phyloP scores from a whole-genome alignment of 2,888 invertebrate species.

The Neocrepidodera transversa region DNA sequence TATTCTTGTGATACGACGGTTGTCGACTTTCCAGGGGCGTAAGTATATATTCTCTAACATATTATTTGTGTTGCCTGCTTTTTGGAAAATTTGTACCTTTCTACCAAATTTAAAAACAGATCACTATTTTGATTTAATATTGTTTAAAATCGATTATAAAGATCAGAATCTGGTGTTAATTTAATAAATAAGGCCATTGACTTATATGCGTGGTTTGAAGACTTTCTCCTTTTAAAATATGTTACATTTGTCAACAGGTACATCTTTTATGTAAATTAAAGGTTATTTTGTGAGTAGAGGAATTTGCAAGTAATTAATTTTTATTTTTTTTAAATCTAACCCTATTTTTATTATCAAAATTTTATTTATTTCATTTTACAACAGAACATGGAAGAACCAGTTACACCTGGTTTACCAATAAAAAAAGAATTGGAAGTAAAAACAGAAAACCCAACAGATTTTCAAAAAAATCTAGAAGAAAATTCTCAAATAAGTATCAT shows the following conservation, averaged over 20 bases:
- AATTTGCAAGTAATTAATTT: too few relatives aligned
- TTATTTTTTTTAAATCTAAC: too few relatives aligned
- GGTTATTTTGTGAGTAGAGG: neutral
- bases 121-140: too few relatives aligned
- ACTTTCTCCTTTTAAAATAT: conserved; percentile 6
- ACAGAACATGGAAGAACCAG: conserved; percentile 28
- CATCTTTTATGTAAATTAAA: neutral
- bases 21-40: conserved; percentile 60
- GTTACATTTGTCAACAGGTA: neutral
- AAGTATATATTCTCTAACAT: conserved; percentile 39
- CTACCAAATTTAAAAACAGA: too few relatives aligned
- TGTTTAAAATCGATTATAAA: too few relatives aligned
- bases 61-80: neutral
- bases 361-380: too few relatives aligned
- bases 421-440: conserved; percentile 30
- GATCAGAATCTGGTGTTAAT: too few relatives aligned
- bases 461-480: conserved; percentile 3
- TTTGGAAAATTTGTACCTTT: neutral
- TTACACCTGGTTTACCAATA: conserved; percentile 12
- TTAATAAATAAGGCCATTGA: too few relatives aligned
- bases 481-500: conserved; percentile 5
- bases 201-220: neutral
- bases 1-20: conserved; percentile 57
- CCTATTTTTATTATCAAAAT: too few relatives aligned
- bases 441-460: conserved; percentile 14